These are phyloP conservation scores for Eilema depressum DNA, from an alignment of 2,888 invertebrate genomes.

Conservation along the genomic window DNA sequence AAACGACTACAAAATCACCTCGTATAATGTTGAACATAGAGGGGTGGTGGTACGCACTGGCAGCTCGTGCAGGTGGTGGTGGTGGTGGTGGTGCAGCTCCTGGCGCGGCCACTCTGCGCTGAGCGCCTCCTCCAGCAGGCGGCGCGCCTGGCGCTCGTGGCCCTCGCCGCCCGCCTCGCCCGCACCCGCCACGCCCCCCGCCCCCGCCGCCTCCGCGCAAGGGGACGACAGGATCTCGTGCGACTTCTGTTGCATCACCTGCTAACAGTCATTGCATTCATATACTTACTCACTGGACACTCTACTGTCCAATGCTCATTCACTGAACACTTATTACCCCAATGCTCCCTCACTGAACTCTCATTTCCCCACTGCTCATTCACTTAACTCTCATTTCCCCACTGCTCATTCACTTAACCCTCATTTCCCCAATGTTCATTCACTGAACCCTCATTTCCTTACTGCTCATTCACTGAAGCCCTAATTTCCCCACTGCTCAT, in stretches of 20 bases:
- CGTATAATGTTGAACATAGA: background rate
- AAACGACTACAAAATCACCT: too few species aligned
- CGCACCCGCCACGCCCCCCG: slow-evolving; percentile 40
- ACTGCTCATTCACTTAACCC: too few species aligned
- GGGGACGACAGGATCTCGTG: slow-evolving; percentile 82
- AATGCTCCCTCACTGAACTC: too few species aligned
- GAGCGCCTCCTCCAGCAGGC: slow-evolving; percentile 79
- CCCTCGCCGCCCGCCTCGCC: slow-evolving; percentile 55
- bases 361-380: background rate
- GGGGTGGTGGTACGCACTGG: slow-evolving; percentile 48
- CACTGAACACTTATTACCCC: too few species aligned
- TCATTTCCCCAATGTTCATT: background rate
- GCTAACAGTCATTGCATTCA: slow-evolving; percentile 21
- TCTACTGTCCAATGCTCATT: background rate
- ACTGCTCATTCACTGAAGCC: too few species aligned
- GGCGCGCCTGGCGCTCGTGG: slow-evolving; percentile 76
- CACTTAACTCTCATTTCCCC: too few species aligned
- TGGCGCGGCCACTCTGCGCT: slow-evolving; percentile 72
- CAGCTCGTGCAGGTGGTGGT: slow-evolving; percentile 62
- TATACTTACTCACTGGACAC: background rate
- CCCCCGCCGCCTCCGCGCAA: slow-evolving; percentile 59
- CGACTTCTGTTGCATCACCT: slow-evolving; percentile 86
- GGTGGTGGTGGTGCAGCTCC: slow-evolving; percentile 53
- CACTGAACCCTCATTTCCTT: too few species aligned
- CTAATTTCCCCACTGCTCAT: too few species aligned